Evolutionary conservation across 2,113 vertebrate species (phyloP), one percentile per base, ranked within the genome.

Genomic region (Ictalurus furcatus): DNA sequence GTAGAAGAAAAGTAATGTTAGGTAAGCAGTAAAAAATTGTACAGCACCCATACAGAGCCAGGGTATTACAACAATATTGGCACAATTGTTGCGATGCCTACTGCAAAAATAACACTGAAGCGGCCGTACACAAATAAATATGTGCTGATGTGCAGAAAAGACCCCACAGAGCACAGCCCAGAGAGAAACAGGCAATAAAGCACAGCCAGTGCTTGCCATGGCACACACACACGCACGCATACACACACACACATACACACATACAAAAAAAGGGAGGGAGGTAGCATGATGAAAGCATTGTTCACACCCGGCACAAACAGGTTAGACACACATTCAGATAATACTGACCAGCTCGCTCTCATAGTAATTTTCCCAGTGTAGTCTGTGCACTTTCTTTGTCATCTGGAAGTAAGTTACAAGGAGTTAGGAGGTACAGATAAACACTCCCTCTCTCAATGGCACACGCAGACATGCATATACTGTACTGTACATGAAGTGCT

Each of bases 281-380:
- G 34, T 25, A 63, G 58, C 12, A 40, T 83, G 14, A 61, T 83
- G 58, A 12, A 83, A 61, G 56, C n/a, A 40, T 34, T 59, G 48
- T 19, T 52, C n/a, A 86, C 69, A 88, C 61, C 67, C 56, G 74
- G 63, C 61, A 81, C 56, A 79, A 71, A 71, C 78, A 86, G 34
- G 67, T 28, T 65, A 85, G 37, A 71, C 78, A 85, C 14, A 80
- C 90, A 86, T 79, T 90, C 87, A 92, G 89, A 21, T 30, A 78
- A 96, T 97, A 99, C 98, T 98, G 96, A 99, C 98, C 97, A 96
- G 97, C 94, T 99, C 97, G 92, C 96, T 97, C 91, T 99, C 97
- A 97, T 95, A 96, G 97, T 95, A 96, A 97, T 95, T 97, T 95
- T 98, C 97, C 98, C 98, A 99, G 96, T 96, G 96, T 94, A 96